Percentiles rank a stretch among this genome's conserved stretches.
phyloP scores from a whole-genome alignment of 2,797 vertebrate genomes.

The Linurgus olivaceus region DNA sequence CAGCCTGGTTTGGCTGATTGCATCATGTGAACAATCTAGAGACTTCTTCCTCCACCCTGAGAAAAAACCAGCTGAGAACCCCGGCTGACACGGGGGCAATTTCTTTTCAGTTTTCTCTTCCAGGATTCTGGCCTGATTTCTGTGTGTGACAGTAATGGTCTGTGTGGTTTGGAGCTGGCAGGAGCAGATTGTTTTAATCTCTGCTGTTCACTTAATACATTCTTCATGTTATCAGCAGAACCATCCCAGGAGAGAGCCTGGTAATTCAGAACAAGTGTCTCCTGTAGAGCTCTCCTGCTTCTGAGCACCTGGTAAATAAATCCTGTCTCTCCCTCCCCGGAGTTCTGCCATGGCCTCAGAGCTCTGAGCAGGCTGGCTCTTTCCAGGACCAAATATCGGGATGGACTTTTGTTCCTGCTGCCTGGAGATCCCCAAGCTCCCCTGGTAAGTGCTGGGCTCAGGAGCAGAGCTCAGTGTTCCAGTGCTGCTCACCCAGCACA shows the following conservation, averaged over 20 bases:
- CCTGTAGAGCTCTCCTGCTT: neutral
- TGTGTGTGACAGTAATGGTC: neutral
- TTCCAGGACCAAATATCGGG: neutral
- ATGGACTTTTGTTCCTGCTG: neutral
- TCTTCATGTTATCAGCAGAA: conserved; percentile 39
- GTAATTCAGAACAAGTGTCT: conserved; percentile 47
- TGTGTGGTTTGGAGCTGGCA: neutral
- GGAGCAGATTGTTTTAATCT: conserved; percentile 44
- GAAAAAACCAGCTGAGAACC: neutral
- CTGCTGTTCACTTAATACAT: conserved; percentile 4
- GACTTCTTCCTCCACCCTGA: neutral
- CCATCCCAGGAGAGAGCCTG: conserved; percentile 13
- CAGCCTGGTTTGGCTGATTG: neutral
- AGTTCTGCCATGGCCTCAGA: neutral
- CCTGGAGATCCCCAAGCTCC: neutral
- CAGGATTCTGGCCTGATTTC: neutral
- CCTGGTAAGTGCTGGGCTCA: neutral
- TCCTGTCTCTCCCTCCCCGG: neutral
- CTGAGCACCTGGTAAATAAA: neutral
- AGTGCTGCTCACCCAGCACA: neutral
- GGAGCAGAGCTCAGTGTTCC: neutral
- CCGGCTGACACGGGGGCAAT: neutral
- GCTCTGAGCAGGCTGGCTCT: neutral
- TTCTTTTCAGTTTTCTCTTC: neutral
- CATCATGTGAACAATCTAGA: neutral